Evolutionary conservation across 1,140 invertebrate genomes (phyloP).

Genomic region (Lepidotrigona ventralis): DNA sequence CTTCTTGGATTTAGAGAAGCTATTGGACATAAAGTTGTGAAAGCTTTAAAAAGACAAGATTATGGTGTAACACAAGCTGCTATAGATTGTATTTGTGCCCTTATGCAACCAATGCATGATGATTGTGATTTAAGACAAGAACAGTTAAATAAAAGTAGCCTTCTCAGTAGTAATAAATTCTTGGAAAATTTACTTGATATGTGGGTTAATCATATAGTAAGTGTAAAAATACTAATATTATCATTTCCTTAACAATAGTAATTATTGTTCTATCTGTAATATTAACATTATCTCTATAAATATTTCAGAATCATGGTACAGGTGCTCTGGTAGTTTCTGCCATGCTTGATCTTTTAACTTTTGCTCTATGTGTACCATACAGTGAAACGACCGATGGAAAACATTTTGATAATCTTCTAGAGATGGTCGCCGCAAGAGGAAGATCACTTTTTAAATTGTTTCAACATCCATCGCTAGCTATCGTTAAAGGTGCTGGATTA

Average conservation of each 20-base stretch:
- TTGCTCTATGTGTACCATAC: conserved; percentile 98
- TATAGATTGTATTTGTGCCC: conserved; percentile 97
- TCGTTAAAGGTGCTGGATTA: conserved; percentile 98
- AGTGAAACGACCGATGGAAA: conserved; percentile 99
- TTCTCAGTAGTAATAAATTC: conserved; percentile 95
- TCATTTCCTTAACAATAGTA: not conserved
- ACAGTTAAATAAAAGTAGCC: conserved; percentile 97
- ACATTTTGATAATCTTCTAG: conserved; percentile 96
- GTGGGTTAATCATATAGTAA: conserved; percentile 97
- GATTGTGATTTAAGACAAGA: conserved; percentile 97
- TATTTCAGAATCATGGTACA: conserved; percentile 86
- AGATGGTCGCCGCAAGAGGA: conserved; percentile 95
- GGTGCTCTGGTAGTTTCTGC: conserved; percentile 92
- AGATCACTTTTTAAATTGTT: conserved; percentile 96
- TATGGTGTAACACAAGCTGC: conserved; percentile 96
- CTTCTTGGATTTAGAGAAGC: conserved; percentile 95
- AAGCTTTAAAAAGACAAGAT: conserved; percentile 93
- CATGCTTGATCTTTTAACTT: conserved; percentile 99
- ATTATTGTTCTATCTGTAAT: not conserved
- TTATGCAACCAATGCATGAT: conserved; percentile 99
- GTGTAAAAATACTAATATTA: conserved; percentile 67
- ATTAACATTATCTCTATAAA: conserved; percentile 12
- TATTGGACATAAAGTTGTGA: conserved; percentile 94
- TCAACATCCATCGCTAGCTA: conserved; percentile 97
- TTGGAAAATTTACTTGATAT: conserved; percentile 96